These are phyloP conservation scores for Pocillopora meandrina DNA, from an alignment of 92 coral and sea anemone species.

Conservation along the genomic window DNA sequence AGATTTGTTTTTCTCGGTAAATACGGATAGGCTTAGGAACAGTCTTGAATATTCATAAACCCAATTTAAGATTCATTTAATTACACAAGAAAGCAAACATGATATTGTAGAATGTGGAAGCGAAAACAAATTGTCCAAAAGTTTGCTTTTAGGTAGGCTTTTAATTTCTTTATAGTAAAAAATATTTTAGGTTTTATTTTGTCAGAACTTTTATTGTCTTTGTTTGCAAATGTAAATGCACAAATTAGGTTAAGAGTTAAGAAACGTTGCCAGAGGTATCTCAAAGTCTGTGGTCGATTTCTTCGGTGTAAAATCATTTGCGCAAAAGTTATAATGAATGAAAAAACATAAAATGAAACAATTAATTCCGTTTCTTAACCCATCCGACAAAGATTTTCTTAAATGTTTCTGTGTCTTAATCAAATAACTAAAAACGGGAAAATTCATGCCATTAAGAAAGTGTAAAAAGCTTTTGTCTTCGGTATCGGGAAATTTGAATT, in stretches of 20 bases:
- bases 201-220: slow-evolving; percentile 14
- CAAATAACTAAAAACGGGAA: slow-evolving; percentile 9
- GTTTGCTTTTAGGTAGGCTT: slow-evolving; percentile 24
- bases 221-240: slow-evolving; percentile 19
- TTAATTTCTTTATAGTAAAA: slow-evolving; percentile 2
- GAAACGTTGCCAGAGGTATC: slow-evolving; percentile 5
- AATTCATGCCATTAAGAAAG: slow-evolving; percentile 19
- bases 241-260: slow-evolving; percentile 1
- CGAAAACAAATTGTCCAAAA: neutral
- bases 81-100: slow-evolving; percentile 18
- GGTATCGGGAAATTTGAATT: slow-evolving; percentile 31
- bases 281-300: neutral
- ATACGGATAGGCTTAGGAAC: slow-evolving; percentile 10
- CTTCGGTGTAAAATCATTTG: neutral
- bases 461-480: slow-evolving; percentile 6
- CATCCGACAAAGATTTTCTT: neutral
- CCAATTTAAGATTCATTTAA: slow-evolving; percentile 17
- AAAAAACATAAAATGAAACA: neutral
- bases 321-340: neutral
- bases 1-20: slow-evolving; percentile 31
- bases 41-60: slow-evolving; percentile 13
- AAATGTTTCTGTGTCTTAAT: neutral
- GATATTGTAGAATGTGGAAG: neutral
- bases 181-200: slow-evolving; percentile 2
- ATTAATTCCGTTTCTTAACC: neutral